Conservation (phyloP, 2,797 vertebrate genomes). For the Tinamus major region DNA sequence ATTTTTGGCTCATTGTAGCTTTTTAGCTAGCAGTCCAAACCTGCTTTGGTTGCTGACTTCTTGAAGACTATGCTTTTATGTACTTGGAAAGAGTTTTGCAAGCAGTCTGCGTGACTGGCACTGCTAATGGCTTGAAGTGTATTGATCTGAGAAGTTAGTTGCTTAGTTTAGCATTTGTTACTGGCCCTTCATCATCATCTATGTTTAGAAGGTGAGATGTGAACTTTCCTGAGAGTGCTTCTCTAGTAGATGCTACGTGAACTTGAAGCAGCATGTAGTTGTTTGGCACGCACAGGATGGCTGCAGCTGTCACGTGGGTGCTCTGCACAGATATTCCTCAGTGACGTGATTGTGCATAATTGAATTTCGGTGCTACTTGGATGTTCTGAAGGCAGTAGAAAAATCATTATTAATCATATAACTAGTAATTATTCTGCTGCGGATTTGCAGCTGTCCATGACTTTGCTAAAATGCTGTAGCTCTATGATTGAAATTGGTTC, state of each 20-base stretch:
- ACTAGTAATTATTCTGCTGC: background rate
- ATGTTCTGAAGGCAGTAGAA: background rate
- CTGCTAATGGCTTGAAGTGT: background rate
- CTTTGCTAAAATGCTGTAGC: no score
- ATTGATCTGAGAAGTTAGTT: fast-evolving
- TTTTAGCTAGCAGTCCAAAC: background rate
- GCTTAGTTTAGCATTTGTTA: background rate
- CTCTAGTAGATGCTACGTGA: background rate
- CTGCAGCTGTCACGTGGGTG: background rate
- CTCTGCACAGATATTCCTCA: background rate
- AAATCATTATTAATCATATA: fast-evolving
- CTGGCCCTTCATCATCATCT: fast-evolving
- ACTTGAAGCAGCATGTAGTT: background rate
- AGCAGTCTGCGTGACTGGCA: background rate
- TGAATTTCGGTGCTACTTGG: background rate
- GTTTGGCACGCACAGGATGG: background rate
- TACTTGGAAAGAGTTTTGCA: background rate
- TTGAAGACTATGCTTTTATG: background rate
- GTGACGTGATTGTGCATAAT: fast-evolving
- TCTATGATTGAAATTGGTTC: no score
- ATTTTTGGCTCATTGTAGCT: background rate
- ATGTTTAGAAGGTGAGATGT: background rate
- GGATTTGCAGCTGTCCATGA: background rate
- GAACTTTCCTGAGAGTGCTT: background rate
- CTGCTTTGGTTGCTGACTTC: background rate